These are phyloP conservation scores for Drosophila pectinifera DNA, from an alignment of 1,140 invertebrate species.

Conservation along the genomic window DNA sequence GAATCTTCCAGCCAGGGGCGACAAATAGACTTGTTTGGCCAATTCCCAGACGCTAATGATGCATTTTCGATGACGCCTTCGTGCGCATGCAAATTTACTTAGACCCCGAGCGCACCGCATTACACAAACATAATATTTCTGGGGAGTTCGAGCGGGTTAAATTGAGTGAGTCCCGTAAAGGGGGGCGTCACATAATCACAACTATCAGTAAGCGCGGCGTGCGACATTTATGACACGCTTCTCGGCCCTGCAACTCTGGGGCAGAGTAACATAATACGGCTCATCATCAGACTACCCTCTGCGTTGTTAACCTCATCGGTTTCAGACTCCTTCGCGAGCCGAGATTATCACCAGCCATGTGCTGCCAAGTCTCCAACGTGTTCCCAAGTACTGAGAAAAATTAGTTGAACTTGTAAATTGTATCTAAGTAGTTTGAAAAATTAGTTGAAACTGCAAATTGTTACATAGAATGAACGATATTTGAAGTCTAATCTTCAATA, in stretches of 20 bases:
- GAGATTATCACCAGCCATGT: slow-evolving; percentile 62
- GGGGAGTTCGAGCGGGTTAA: neutral
- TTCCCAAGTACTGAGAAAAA: slow-evolving; percentile 5
- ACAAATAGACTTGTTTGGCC: slow-evolving; percentile 80
- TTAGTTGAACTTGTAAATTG: neutral
- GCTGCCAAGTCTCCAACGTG: slow-evolving; percentile 5
- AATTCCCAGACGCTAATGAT: slow-evolving; percentile 80
- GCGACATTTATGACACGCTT: slow-evolving; percentile 78
- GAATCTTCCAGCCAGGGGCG: slow-evolving; percentile 56
- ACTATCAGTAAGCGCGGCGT: slow-evolving; percentile 74
- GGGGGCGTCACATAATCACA: slow-evolving; percentile 56
- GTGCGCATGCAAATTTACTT: slow-evolving; percentile 70
- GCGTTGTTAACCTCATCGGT: slow-evolving; percentile 69
- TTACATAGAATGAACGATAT: neutral
- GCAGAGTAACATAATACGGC: slow-evolving; percentile 73
- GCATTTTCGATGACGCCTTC: slow-evolving; percentile 77
- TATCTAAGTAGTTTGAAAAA: no score
- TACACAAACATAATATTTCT: slow-evolving; percentile 27
- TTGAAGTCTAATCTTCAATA: neutral
- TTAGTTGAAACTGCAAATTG: neutral
- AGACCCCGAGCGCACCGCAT: slow-evolving; percentile 50
- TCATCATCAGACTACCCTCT: slow-evolving; percentile 69
- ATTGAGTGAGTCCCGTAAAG: neutral
- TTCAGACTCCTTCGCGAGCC: slow-evolving; percentile 45
- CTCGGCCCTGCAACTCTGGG: slow-evolving; percentile 32